Percentiles rank a stretch among this genome's conserved stretches.
These are phyloP conservation scores for Ectropis crepuscularia DNA, from an alignment of 2,888 invertebrate genomes.

Conservation along the genomic window DNA sequence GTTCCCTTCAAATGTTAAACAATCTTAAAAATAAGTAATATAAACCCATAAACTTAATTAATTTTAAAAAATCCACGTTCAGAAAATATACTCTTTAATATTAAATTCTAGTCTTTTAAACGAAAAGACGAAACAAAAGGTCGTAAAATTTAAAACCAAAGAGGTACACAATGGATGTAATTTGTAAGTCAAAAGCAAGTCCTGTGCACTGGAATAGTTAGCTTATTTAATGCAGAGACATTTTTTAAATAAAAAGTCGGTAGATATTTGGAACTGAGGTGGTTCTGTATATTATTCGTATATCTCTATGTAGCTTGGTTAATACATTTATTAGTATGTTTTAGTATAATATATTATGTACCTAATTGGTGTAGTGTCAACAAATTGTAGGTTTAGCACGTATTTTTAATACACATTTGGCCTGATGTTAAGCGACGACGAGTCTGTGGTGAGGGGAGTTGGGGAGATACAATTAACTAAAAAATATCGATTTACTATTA, in stretches of 20 bases:
- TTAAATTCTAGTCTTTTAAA: conserved; percentile 42
- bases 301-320: background rate
- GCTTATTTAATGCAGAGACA: conserved; percentile 28
- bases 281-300: conserved; percentile 1
- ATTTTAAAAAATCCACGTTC: background rate
- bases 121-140: conserved; percentile 19
- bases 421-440: too few species aligned
- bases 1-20: too few species aligned
- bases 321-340: too few species aligned
- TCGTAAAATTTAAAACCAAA: conserved; percentile 45
- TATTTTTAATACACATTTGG: too few species aligned
- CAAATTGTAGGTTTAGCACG: too few species aligned
- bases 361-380: too few species aligned
- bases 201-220: conserved; percentile 16
- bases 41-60: too few species aligned
- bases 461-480: too few species aligned
- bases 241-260: conserved; percentile 19
- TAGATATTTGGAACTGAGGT: conserved; percentile 10
- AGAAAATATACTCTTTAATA: conserved; percentile 42
- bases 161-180: conserved; percentile 36
- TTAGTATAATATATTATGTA: too few species aligned
- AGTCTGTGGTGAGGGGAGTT: too few species aligned
- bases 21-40: too few species aligned
- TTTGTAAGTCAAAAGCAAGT: conserved; percentile 43
- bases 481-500: too few species aligned